A percentile compares a stretch with the other conserved stretches of the same genome.
Conservation (phyloP, 2,113 vertebrate genomes). For the Epinephelus cyanopodus region DNA sequence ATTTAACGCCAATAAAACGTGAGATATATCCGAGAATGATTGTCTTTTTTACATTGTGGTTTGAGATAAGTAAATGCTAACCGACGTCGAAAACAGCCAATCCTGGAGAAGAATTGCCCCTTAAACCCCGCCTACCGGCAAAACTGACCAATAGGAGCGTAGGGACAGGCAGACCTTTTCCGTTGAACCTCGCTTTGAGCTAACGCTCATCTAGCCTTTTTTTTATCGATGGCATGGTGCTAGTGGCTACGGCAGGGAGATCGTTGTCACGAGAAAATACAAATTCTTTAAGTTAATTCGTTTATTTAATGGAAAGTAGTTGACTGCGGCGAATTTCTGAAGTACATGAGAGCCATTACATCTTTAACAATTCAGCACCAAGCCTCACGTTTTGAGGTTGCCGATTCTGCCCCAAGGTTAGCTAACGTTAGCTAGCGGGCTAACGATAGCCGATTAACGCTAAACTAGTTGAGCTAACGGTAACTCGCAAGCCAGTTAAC, state of each 20-base stretch:
- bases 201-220: constrained; percentile 66
- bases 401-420: constrained; percentile 75
- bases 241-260: constrained; percentile 55
- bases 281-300: constrained; percentile 15
- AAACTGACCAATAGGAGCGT: constrained; percentile 53
- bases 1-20: neutral
- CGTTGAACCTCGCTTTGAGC: constrained; percentile 64
- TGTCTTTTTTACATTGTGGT: constrained; percentile 32
- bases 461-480: constrained; percentile 68
- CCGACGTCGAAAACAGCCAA: constrained; percentile 54
- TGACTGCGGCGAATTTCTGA: constrained; percentile 37
- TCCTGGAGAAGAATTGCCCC: neutral
- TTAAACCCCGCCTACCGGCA: neutral
- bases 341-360: constrained; percentile 54
- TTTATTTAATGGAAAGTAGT: constrained; percentile 9
- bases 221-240: constrained; percentile 80
- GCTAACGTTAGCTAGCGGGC: constrained; percentile 71
- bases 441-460: constrained; percentile 80
- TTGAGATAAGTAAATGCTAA: constrained; percentile 67
- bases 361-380: constrained; percentile 19
- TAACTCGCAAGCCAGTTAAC: constrained; percentile 43
- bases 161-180: constrained; percentile 44
- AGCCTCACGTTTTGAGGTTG: constrained; percentile 73
- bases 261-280: constrained; percentile 33
- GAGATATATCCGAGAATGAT: neutral